Evolutionary conservation across 2,888 invertebrate species (phyloP).

Genomic region (Melolontha melolontha): DNA sequence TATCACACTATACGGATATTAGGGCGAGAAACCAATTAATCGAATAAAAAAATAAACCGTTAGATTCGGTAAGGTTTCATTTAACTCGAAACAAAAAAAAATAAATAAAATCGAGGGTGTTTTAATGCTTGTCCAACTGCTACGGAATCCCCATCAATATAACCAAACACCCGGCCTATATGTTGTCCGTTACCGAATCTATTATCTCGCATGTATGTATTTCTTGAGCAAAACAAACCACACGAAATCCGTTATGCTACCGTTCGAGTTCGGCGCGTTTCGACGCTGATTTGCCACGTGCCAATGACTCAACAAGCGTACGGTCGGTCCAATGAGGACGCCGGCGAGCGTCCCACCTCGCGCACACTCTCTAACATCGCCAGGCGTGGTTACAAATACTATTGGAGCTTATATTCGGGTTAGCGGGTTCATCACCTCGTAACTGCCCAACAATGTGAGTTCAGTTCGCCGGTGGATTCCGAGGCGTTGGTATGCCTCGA

Average conservation of each 20-base stretch:
- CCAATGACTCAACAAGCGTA: slow-evolving; percentile 52
- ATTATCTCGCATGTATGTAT: slow-evolving; percentile 15
- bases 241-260: slow-evolving; percentile 42
- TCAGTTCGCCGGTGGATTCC: slow-evolving; percentile 44
- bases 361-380: slow-evolving; percentile 55
- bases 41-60: slow-evolving; percentile 25
- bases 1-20: slow-evolving; percentile 1
- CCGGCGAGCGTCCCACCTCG: slow-evolving; percentile 56
- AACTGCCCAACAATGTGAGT: slow-evolving; percentile 42
- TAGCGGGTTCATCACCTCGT: slow-evolving; percentile 30
- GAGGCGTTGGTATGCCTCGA: slow-evolving; percentile 63
- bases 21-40: slow-evolving; percentile 33
- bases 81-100: slow-evolving; percentile 13
- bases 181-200: slow-evolving; percentile 29
- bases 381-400: slow-evolving; percentile 58
- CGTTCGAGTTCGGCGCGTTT: slow-evolving; percentile 49
- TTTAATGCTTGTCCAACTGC: slow-evolving; percentile 40
- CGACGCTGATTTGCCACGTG: slow-evolving; percentile 54
- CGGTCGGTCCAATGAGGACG: slow-evolving; percentile 52
- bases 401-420: slow-evolving; percentile 54
- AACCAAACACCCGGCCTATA: slow-evolving; percentile 22
- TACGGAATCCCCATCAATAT: slow-evolving; percentile 42
- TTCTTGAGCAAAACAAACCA: slow-evolving; percentile 30
- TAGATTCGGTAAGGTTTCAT: slow-evolving; percentile 35
- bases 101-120: slow-evolving; percentile 35